Evolutionary conservation across 2,113 vertebrate genomes (phyloP), one percentile per base, ranked within the genome.

Genomic region (Platysternon megacephalum): DNA sequence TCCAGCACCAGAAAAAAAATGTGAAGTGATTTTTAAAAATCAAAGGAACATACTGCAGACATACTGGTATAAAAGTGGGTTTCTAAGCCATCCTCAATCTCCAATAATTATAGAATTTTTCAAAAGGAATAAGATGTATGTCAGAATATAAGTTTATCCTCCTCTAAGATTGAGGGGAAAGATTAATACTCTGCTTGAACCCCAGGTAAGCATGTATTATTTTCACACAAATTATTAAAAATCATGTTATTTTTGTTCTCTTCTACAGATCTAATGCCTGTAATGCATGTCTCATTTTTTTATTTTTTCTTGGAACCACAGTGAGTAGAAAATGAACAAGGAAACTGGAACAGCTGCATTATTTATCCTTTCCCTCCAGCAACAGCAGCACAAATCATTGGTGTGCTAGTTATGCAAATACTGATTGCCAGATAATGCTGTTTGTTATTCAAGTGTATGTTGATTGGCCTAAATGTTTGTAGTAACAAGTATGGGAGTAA

Each of bases 1-100:
- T 56, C 0, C 1, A 74, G 35, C 85, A 82, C 6, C 28, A 87
- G 55, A 87, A 82, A 12, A 12, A 17, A 68, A 5, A 6, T 46
- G 4, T 65, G 32, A 35, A 35, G 32, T 65, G 61, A 65, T 82
- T 87, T 86, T 93, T 91, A 48, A 88, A 88, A 93, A 80, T 82
- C 5, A 48, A 72, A 17, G 13, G 11, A 55, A 82, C 6, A 16
- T 79, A 11, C 6, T 91, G 13, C 24, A 82, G 48, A 26, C 8
- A 48, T 12, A 72, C 16, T 1, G 1, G 29, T 80, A 42, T 82
- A 74, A 78, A 85, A 81, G 32, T 48, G 4, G 78, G 26, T 8
- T 44, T 88, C 91, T 79, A 44, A 42, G 72, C 39, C 3, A 8
- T 44, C 72, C 39, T 76, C 21, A 42, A 44, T 76, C 24, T 44